Base-by-base conservation (phyloP, 2,888 invertebrate genomes). In the Volucella zonaria region DNA sequence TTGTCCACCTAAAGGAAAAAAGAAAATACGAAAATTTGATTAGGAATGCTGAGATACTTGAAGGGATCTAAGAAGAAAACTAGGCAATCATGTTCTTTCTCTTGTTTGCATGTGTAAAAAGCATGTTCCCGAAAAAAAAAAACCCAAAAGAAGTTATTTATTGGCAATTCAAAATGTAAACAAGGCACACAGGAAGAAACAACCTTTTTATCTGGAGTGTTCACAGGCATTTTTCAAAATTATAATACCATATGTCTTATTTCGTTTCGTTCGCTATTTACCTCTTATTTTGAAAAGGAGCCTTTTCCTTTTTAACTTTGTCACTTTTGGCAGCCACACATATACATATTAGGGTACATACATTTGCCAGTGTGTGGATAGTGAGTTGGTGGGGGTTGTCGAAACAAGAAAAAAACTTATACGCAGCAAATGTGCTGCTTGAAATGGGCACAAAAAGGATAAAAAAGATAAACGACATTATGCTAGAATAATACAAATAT, bases 1-100 rank as follows among this genome's bases (percentile, higher is more conserved):
- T 89, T 92, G 92, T 90, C 91, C 92, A 89, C 89, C 92, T 92
- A 88, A 2, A 88, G 89, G 8, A 45, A 86, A 12, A 45, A n/a
- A 51, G 14, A 51, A 1, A 10, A 56, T 31, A 64, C 14, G 18
- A 11, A 15, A 43, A 31, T 31, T 31, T 31, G 52, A 61, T 58
- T 6, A 56, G 10, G 9, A 12, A 11, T 23, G 10, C 23, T 54
- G 54, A 54, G 11, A 54, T 14, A 3, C 23, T 42, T 42, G 52
- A 52, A 42, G 18, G 18, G 18, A 38, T 15, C 18, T 23, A 6
- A 31, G 54, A 54, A 31, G 14, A 43, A 2, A 4, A 54, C 38
- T 23, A 40, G 3, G 11, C 14, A 31, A 52, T 67, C 31, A 23
- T 45, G 43, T 52, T 11, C 43, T 52, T 23, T 38, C 18, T 11